These are phyloP conservation scores for Papilio protenor DNA, from an alignment of 2,888 invertebrate species.

Conservation along the genomic window DNA sequence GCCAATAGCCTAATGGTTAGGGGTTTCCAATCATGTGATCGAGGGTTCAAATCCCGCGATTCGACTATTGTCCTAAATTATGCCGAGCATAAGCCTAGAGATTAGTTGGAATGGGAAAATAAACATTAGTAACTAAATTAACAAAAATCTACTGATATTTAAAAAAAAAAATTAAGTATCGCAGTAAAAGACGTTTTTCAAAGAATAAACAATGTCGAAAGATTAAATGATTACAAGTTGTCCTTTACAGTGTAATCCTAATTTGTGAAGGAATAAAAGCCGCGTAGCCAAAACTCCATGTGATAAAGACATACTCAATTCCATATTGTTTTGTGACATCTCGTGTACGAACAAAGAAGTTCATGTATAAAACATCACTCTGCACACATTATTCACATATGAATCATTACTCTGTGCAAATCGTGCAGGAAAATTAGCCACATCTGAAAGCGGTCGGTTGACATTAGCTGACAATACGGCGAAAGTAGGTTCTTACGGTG, in stretches of 20 bases:
- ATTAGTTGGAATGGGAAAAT: too few relatives aligned
- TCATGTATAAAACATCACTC: constrained; percentile 1
- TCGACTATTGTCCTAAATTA: too few relatives aligned
- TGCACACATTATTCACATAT: not conserved
- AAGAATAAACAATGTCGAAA: not conserved
- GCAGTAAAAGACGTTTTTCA: not conserved
- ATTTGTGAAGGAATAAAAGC: not conserved
- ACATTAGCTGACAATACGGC: not conserved
- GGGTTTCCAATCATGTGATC: too few relatives aligned
- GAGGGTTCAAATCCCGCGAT: too few relatives aligned
- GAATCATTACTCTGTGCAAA: constrained; percentile 15
- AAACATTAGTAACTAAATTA: too few relatives aligned
- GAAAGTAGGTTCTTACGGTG: not conserved
- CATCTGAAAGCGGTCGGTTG: constrained; percentile 2
- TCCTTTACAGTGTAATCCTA: not conserved
- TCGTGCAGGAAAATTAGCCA: constrained; percentile 10
- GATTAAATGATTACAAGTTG: not conserved
- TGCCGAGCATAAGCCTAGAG: too few relatives aligned
- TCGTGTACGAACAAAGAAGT: not conserved
- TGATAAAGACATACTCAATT: not conserved
- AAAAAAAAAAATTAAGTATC: too few relatives aligned
- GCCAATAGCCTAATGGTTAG: too few relatives aligned
- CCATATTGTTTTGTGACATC: not conserved
- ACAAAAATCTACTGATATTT: too few relatives aligned
- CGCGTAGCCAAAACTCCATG: not conserved